Percentiles rank a stretch among this genome's conserved stretches.
Conservation (phyloP, 2,888 invertebrate species). For the Mesochorus sp. region DNA sequence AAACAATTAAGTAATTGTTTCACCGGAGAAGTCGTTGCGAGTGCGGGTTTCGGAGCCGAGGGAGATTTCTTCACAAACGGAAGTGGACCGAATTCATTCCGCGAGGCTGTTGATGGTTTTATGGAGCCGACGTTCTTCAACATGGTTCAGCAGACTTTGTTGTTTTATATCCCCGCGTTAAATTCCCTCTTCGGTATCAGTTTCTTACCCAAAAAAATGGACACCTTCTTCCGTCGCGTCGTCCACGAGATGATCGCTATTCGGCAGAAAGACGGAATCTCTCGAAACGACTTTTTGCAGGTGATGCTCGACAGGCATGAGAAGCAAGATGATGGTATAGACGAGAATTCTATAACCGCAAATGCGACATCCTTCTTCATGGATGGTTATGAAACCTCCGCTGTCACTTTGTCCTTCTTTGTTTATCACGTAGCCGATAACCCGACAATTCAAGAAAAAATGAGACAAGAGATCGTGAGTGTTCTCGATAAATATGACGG, state of each 20-base stretch:
- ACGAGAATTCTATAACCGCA: conserved; percentile 77
- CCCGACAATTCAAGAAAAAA: conserved; percentile 81
- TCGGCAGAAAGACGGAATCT: conserved; percentile 70
- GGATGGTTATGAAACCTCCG: conserved; percentile 84
- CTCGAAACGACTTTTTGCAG: conserved; percentile 82
- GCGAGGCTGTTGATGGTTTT: conserved; percentile 54
- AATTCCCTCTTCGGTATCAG: conserved; percentile 33
- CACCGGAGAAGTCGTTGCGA: conserved; percentile 72
- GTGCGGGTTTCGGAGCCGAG: conserved; percentile 69
- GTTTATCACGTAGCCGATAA: conserved; percentile 82
- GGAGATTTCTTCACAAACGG: conserved; percentile 70
- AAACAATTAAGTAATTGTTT: conserved; percentile 66
- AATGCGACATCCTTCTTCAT: conserved; percentile 83
- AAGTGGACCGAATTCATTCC: conserved; percentile 44
- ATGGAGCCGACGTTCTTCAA: conserved; percentile 29
- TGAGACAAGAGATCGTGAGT: conserved; percentile 81
- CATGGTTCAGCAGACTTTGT: conserved; percentile 27
- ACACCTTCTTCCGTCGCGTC: conserved; percentile 68
- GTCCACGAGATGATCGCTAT: conserved; percentile 66
- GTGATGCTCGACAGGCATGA: conserved; percentile 76
- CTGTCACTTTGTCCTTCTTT: conserved; percentile 81
- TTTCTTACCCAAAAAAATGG: conserved; percentile 62
- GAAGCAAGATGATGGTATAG: conserved; percentile 63
- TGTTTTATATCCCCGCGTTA: conserved; percentile 62
- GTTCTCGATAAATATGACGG: conserved; percentile 76